Evolutionary conservation across 2,797 vertebrate genomes (phyloP), one percentile per base, ranked within the genome.

Genomic region (Rhinella marina): DNA sequence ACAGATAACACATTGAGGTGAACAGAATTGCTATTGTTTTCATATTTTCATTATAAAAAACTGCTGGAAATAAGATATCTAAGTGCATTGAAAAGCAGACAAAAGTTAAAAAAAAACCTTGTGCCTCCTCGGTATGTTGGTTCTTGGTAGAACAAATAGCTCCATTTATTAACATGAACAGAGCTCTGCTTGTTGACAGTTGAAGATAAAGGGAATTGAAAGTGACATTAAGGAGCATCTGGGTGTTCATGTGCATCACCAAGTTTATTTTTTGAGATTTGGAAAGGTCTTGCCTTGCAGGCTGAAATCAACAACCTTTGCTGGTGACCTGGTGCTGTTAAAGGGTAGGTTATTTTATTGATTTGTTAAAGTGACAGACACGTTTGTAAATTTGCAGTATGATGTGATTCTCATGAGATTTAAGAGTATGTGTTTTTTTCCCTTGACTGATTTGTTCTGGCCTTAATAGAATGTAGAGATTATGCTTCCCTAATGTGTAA

Each of bases 201-300:
- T 93, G 93, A 93, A 94, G 90, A 92, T 93, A 94, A 94, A 93
- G 90, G 92, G 94, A 95, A 96, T 94, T 93, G 91, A 86, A 95
- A 93, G 90, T 93, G 94, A 94, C 93, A 95, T 91, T 91, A 92
- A 94, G 90, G 91, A 92, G 91, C 4, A 0, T 90, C 91, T 93
- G 93, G 92, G 91, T 94, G 93, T 93, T 94, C 93, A 93, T 92
- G 89, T 92, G 90, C 85, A 0, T 94, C 93, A 94, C 91, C 6
- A 0, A 90, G 88, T 91, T 93, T 92, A 91, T 93, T 92, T 92
- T 90, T 89, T 93, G 92, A 93, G 91, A 92, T 92, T 91, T 90
- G 91, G 91, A 93, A 93, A 94, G 90, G 91, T 94, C 93, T 94
- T 23, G 0, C 92, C 91, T 94, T 84, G 90, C 90, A 92, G 91